These are phyloP conservation scores for Cassiopea andromeda DNA, from an alignment of 30 jellyfish, hydroid and myxozoan genomes.

Conservation along the genomic window DNA sequence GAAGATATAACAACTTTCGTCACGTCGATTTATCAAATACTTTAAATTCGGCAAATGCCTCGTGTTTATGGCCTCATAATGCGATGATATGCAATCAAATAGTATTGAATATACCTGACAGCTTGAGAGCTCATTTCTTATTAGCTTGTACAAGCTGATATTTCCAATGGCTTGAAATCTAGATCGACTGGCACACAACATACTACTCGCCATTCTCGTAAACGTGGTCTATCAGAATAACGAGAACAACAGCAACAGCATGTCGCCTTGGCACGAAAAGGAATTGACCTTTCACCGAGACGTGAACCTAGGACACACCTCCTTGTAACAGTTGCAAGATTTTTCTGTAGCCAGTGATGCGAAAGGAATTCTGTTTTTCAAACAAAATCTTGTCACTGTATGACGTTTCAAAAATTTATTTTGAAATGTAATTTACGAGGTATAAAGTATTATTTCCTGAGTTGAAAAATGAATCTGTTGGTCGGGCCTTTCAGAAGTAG, in stretches of 20 bases:
- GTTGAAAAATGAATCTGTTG: too few relatives aligned
- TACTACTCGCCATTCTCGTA: background rate
- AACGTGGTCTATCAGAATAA: background rate
- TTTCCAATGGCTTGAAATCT: background rate
- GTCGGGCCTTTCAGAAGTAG: too few relatives aligned
- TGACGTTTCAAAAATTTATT: too few relatives aligned
- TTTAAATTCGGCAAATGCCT: too few relatives aligned
- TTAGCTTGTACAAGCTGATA: background rate
- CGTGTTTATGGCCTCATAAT: too few relatives aligned
- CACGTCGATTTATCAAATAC: too few relatives aligned
- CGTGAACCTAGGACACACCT: background rate
- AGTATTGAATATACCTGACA: background rate
- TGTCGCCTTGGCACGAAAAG: too few relatives aligned
- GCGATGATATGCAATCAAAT: too few relatives aligned
- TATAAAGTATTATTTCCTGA: too few relatives aligned
- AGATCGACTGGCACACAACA: background rate
- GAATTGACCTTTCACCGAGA: background rate
- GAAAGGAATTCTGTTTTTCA: background rate
- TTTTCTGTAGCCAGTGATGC: background rate
- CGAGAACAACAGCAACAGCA: conserved; percentile 5
- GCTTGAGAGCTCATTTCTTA: background rate
- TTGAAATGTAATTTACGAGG: too few relatives aligned
- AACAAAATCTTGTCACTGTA: too few relatives aligned
- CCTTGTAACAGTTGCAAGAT: background rate
- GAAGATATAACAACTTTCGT: too few relatives aligned